Percentiles rank a stretch among this genome's conserved stretches.
phyloP scores from a whole-genome alignment of 2,888 invertebrate species.

The Macrosiphum euphorbiae region DNA sequence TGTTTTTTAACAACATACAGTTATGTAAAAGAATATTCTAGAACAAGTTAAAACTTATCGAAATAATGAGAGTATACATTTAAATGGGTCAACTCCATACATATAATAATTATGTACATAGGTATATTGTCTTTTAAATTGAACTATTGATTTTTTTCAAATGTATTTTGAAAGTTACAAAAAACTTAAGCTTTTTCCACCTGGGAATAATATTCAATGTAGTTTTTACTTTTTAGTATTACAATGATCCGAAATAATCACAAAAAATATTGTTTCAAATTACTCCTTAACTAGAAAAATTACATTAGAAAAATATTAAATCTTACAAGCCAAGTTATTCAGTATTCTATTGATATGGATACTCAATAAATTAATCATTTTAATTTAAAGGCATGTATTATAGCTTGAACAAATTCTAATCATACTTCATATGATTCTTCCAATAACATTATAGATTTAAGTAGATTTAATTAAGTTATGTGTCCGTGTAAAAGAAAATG shows the following conservation, averaged over 20 bases:
- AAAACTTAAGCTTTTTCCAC: not conserved
- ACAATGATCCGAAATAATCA: not conserved
- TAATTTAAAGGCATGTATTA: not conserved
- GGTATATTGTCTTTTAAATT: not conserved
- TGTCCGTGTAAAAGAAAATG: not conserved
- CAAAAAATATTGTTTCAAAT: not conserved
- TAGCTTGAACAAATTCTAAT: not conserved
- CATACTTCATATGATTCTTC: not conserved
- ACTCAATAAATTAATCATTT: not conserved
- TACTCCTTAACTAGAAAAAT: not conserved
- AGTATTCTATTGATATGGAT: not conserved
- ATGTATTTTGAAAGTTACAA: not conserved
- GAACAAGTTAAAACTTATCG: not conserved
- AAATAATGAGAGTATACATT: not conserved
- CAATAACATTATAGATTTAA: not conserved
- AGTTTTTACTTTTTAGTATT: not conserved
- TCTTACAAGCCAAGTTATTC: no score
- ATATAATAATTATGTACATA: no score
- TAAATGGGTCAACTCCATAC: not conserved
- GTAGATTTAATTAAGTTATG: not conserved
- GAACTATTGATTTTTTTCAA: not conserved
- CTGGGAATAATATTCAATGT: not conserved
- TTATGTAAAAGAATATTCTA: not conserved
- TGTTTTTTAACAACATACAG: not conserved
- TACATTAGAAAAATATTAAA: not conserved